Percentiles rank a stretch among this genome's conserved stretches.
These are phyloP conservation scores for Megaceryle torquata DNA, from an alignment of 2,113 vertebrate genomes.

Conservation along the genomic window DNA sequence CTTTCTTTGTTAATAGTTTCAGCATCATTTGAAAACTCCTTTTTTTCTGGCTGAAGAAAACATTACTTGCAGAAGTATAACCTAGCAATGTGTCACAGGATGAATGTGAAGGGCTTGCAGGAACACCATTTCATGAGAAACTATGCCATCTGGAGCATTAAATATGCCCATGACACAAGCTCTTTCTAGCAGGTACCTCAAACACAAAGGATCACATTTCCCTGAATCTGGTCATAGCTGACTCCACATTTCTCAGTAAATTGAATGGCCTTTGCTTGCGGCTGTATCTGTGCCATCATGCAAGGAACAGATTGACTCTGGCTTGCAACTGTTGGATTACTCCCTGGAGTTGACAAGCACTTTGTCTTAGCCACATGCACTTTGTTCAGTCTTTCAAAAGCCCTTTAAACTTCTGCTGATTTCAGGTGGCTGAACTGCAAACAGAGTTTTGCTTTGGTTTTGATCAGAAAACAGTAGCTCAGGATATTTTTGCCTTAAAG, in stretches of 20 bases:
- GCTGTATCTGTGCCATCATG: not conserved
- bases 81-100: not conserved
- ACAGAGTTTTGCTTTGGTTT: not conserved
- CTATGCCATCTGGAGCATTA: not conserved
- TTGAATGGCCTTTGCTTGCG: not conserved
- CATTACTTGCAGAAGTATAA: not conserved
- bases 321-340: conserved; percentile 2
- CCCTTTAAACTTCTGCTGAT: conserved; percentile 41
- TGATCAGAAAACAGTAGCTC: conserved; percentile 1
- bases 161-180: not conserved
- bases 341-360: conserved; percentile 38
- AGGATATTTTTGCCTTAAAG: not conserved
- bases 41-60: not conserved
- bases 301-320: conserved; percentile 31
- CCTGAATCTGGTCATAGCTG: not conserved
- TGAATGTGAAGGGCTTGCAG: not conserved
- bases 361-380: conserved; percentile 15
- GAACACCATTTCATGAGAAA: not conserved
- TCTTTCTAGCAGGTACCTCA: not conserved
- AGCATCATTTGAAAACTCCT: not conserved
- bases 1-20: not conserved
- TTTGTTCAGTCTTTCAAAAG: conserved; percentile 48
- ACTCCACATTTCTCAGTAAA: not conserved
- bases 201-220: not conserved
- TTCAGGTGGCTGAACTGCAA: conserved; percentile 29